Conservation (phyloP, 2,797 vertebrate genomes). For the Menidia menidia region DNA sequence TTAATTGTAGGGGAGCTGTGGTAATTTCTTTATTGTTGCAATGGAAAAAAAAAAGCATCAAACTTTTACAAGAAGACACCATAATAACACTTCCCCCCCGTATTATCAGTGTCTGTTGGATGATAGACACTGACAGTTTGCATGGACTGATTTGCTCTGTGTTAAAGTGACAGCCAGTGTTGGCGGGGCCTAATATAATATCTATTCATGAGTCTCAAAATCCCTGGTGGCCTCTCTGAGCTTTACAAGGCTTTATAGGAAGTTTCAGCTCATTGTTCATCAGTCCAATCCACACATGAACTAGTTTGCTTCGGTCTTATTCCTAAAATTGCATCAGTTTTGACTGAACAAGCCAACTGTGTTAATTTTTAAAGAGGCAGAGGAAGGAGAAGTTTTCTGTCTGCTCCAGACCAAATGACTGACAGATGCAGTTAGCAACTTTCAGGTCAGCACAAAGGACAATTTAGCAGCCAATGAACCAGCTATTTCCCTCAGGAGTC, state of each 20-base stretch:
- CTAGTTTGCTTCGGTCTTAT: not conserved
- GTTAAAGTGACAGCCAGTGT: not conserved
- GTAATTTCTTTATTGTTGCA: not conserved
- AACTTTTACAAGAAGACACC: not conserved
- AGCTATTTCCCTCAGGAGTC: constrained; percentile 1
- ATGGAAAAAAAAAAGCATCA: not conserved
- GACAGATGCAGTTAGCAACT: not conserved
- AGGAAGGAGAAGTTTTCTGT: not conserved
- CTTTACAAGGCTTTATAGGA: not conserved
- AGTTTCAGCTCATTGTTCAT: constrained; percentile 1
- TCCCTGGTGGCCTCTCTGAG: not conserved
- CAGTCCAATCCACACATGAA: not conserved
- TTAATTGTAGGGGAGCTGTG: not conserved
- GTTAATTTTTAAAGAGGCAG: not conserved
- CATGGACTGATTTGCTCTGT: not conserved
- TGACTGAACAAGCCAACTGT: not conserved
- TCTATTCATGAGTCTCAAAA: not conserved
- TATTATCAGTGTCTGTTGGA: not conserved
- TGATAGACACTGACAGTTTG: not conserved
- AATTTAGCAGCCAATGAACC: not conserved
- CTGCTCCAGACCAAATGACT: constrained; percentile 1
- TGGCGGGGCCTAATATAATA: not conserved
- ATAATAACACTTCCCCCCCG: not conserved
- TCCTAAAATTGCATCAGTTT: not conserved
- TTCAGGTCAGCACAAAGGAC: constrained; percentile 1